Evolutionary conservation across 2,113 vertebrate genomes (phyloP).

Genomic region (Bagarius yarrelli): DNA sequence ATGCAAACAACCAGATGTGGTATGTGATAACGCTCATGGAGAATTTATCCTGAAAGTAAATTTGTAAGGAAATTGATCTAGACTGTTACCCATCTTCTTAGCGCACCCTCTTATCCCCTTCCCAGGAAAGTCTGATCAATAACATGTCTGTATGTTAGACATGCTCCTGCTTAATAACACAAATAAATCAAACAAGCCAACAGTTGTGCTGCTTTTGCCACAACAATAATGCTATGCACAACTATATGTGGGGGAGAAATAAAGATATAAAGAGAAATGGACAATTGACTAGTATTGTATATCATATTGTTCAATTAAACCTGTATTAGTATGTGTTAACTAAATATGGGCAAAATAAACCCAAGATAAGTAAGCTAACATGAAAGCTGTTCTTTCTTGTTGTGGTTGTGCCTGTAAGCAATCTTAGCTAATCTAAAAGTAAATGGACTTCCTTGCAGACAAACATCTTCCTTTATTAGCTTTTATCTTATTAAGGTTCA

Average conservation of each 20-base stretch:
- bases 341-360: slow-evolving; percentile 21
- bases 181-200: slow-evolving; percentile 50
- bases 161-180: slow-evolving; percentile 48
- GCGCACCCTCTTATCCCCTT: slow-evolving; percentile 31
- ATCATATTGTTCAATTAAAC: slow-evolving; percentile 8
- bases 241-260: neutral
- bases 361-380: slow-evolving; percentile 35
- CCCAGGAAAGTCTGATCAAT: slow-evolving; percentile 46
- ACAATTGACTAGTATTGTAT: neutral
- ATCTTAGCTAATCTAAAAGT: slow-evolving; percentile 37
- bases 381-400: slow-evolving; percentile 32
- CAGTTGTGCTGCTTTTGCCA: neutral
- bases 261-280: neutral
- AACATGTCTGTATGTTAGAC: slow-evolving; percentile 46
- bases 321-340: slow-evolving; percentile 11
- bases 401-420: slow-evolving; percentile 33
- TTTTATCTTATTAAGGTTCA: neutral
- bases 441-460: slow-evolving; percentile 46
- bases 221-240: neutral
- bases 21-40: slow-evolving; percentile 32
- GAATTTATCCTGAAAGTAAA: slow-evolving; percentile 43
- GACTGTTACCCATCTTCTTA: slow-evolving; percentile 41
- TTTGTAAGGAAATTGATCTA: slow-evolving; percentile 38
- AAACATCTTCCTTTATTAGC: slow-evolving; percentile 36
- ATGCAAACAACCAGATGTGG: neutral